phyloP scores from a whole-genome alignment of 2,113 vertebrate genomes.

The Microtus montanus region DNA sequence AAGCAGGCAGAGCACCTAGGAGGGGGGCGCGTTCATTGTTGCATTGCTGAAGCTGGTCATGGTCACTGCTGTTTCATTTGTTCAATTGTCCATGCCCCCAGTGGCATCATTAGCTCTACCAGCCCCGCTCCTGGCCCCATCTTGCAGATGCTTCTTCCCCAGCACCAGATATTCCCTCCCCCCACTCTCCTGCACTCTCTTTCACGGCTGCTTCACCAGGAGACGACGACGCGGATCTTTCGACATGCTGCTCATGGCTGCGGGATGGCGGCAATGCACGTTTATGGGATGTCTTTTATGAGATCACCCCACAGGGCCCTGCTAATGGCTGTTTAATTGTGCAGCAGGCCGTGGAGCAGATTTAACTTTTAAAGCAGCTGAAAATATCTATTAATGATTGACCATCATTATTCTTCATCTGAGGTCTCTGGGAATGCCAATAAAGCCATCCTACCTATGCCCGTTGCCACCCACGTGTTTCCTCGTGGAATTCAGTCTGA shows the following conservation, averaged over 20 bases:
- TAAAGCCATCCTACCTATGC: slow-evolving; percentile 71
- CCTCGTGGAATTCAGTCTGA: slow-evolving; percentile 34
- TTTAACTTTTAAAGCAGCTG: slow-evolving; percentile 83
- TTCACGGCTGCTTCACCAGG: background rate
- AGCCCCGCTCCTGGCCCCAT: background rate
- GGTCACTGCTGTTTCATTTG: background rate
- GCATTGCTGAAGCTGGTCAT: background rate
- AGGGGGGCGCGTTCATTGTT: background rate
- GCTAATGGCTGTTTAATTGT: slow-evolving; percentile 75
- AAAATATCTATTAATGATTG: slow-evolving; percentile 81
- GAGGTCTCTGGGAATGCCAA: slow-evolving; percentile 70
- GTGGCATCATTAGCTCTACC: background rate
- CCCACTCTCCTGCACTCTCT: slow-evolving; percentile 35
- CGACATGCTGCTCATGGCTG: slow-evolving; percentile 68
- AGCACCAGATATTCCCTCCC: too few relatives aligned
- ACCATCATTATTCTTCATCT: slow-evolving; percentile 66
- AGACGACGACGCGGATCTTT: slow-evolving; percentile 50
- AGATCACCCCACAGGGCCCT: slow-evolving; percentile 77
- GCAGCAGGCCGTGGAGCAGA: slow-evolving; percentile 74
- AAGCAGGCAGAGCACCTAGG: background rate
- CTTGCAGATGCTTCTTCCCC: background rate
- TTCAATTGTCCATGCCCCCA: background rate
- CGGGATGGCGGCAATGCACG: slow-evolving; percentile 70
- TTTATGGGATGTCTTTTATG: slow-evolving; percentile 78
- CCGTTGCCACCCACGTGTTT: slow-evolving; percentile 70